Conservation (phyloP, 2,113 vertebrate species). For the Chaetorhynchus papuensis region DNA sequence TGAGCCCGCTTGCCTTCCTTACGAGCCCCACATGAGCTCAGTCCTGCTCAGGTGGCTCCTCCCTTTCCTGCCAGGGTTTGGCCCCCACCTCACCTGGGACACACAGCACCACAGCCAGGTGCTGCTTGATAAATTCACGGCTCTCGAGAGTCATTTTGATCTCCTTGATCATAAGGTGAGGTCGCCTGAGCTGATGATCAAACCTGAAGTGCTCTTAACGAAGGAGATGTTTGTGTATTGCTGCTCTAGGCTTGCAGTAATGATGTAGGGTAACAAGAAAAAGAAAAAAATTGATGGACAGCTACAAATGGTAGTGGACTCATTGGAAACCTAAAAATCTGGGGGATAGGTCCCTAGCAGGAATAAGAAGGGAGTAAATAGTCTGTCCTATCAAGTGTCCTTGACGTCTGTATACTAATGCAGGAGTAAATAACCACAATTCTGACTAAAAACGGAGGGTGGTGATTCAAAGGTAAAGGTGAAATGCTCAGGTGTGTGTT, state of each 20-base stretch:
- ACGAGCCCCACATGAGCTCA: background rate
- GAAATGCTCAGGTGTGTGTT: background rate
- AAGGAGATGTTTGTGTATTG: background rate
- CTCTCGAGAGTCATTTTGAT: background rate
- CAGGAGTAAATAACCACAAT: background rate
- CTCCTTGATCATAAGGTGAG: background rate
- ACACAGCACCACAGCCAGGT: background rate
- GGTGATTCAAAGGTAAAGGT: background rate
- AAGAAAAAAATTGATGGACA: background rate
- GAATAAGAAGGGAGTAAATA: background rate
- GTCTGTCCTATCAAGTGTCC: background rate
- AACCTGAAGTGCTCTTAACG: background rate
- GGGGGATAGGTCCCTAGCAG: background rate
- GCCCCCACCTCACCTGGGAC: background rate
- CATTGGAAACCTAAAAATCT: background rate
- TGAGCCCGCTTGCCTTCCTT: background rate
- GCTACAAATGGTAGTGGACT: background rate
- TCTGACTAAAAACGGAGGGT: background rate
- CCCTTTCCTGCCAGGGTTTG: background rate
- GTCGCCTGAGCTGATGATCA: background rate
- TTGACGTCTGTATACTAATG: no score
- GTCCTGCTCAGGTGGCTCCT: rapidly evolving
- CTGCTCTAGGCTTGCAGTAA: background rate
- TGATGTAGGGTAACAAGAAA: background rate
- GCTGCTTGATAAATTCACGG: background rate